These are phyloP conservation scores for Probosciger aterrimus DNA, from an alignment of 2,113 vertebrate species.

Conservation along the genomic window DNA sequence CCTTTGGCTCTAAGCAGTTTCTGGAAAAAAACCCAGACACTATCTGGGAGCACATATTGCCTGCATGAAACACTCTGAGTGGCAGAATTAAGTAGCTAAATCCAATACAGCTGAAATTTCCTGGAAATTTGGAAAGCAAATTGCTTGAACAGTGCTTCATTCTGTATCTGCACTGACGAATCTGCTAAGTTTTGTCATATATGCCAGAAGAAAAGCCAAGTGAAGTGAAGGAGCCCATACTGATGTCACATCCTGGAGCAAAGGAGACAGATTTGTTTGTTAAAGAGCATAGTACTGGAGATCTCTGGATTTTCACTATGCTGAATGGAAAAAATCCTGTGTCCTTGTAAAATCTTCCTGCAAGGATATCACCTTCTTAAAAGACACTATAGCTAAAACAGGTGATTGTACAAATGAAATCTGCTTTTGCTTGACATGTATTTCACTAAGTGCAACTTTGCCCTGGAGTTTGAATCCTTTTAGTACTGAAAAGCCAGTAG, in stretches of 20 bases:
- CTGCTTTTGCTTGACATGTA: neutral
- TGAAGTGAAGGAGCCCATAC: neutral
- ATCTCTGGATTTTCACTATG: neutral
- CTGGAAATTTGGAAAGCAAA: slow-evolving; percentile 20
- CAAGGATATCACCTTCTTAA: neutral
- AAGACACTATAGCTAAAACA: neutral
- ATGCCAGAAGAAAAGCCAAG: slow-evolving; percentile 3
- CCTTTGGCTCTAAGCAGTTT: neutral
- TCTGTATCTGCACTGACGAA: neutral
- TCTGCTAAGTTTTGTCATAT: neutral
- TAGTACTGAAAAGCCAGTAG: neutral
- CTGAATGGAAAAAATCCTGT: neutral
- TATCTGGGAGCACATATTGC: neutral
- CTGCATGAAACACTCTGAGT: neutral
- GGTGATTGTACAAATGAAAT: neutral
- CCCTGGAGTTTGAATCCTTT: neutral
- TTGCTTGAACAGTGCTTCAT: neutral
- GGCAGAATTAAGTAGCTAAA: neutral
- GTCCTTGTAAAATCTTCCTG: neutral
- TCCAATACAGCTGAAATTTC: neutral
- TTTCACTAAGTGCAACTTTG: neutral
- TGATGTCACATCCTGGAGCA: neutral
- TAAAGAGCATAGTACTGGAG: neutral
- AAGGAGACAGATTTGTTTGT: neutral
- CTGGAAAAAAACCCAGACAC: neutral